phyloP scores from a whole-genome alignment of 2,888 invertebrate species.

The Gonocerus acuteangulatus region DNA sequence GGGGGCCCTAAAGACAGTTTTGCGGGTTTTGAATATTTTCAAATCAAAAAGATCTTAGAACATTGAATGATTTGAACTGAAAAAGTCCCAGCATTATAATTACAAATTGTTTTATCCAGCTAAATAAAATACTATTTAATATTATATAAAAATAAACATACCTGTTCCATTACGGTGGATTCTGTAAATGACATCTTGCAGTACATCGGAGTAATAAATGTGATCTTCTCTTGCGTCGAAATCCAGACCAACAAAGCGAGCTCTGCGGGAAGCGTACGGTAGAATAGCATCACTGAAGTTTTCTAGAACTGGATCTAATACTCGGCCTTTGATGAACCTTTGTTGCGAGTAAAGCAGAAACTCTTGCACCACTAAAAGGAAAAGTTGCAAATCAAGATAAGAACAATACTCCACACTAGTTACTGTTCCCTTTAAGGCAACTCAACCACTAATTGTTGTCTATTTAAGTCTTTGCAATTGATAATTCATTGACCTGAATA shows the following conservation, averaged over 20 bases:
- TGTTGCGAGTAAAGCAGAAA: conserved; percentile 94
- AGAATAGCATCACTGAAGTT: conserved; percentile 92
- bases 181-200: conserved; percentile 85
- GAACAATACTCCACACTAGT: too few relatives aligned
- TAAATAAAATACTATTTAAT: background rate
- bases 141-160: conserved; percentile 30
- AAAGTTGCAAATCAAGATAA: background rate
- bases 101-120: too few relatives aligned
- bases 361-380: conserved; percentile 59
- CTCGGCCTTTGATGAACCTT: conserved; percentile 89
- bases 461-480: too few relatives aligned
- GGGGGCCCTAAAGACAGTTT: too few relatives aligned
- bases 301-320: conserved; percentile 76
- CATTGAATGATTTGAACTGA: too few relatives aligned
- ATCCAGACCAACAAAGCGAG: conserved; percentile 89
- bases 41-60: too few relatives aligned
- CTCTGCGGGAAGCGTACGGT: conserved; percentile 84
- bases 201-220: conserved; percentile 95
- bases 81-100: too few relatives aligned
- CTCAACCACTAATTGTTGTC: too few relatives aligned
- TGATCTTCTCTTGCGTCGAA: conserved; percentile 84
- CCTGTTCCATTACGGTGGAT: conserved; percentile 47
- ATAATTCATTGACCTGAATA: background rate
- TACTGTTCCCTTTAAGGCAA: too few relatives aligned
- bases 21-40: too few relatives aligned